phyloP scores from a whole-genome alignment of 2,888 invertebrate species.

The Onchidella celtica region DNA sequence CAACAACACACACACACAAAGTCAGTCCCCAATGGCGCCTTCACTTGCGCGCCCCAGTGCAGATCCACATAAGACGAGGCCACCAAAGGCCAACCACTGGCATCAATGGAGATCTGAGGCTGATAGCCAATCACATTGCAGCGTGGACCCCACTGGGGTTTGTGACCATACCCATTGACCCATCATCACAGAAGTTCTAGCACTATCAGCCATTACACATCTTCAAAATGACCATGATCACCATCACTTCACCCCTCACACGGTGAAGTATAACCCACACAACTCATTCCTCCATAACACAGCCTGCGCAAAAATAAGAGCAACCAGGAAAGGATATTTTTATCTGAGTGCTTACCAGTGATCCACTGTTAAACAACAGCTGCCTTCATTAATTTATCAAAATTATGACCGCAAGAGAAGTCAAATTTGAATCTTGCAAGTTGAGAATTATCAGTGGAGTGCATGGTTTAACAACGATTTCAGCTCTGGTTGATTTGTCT shows the following conservation, averaged over 20 bases:
- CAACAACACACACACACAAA: conserved; percentile 43
- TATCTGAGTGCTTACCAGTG: too few relatives aligned
- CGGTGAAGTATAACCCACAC: conserved; percentile 40
- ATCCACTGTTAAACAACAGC: too few relatives aligned
- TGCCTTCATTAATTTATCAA: too few relatives aligned
- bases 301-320: conserved; percentile 50
- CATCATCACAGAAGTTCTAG: conserved; percentile 39
- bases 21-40: conserved; percentile 32
- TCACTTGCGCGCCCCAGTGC: too few relatives aligned
- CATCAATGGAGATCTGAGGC: conserved; percentile 13
- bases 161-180: conserved; percentile 34
- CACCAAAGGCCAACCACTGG: conserved; percentile 22
- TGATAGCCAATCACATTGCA: conserved; percentile 23
- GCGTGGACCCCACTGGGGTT: conserved; percentile 1
- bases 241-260: conserved; percentile 42
- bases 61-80: conserved; percentile 10
- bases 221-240: conserved; percentile 31
- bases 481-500: too few relatives aligned
- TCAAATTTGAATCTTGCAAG: neutral
- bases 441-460: too few relatives aligned
- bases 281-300: conserved; percentile 44
- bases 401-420: neutral
- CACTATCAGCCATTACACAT: conserved; percentile 42
- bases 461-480: too few relatives aligned
- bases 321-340: conserved; percentile 37